Conservation (phyloP, 2,113 vertebrate species). For the Ameiurus melas region DNA sequence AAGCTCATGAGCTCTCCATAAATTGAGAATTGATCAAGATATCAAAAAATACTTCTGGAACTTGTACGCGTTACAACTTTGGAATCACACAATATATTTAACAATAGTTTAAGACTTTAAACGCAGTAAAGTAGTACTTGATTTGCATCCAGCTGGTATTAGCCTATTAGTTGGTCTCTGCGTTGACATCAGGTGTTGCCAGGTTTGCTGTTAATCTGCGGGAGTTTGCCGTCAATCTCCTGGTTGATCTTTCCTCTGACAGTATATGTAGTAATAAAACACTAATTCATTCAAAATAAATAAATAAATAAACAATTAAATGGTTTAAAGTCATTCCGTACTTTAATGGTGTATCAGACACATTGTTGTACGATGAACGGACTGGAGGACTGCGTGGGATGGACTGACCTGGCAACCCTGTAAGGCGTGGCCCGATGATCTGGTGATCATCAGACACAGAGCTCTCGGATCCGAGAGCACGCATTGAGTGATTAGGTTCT, state of each 20-base stretch:
- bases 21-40: neutral
- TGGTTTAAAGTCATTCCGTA: neutral
- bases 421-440: neutral
- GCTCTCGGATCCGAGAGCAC: neutral
- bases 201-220: neutral
- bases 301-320: too few species aligned
- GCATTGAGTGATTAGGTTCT: neutral
- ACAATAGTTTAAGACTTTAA: neutral
- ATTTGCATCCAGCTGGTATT: neutral
- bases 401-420: neutral
- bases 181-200: neutral
- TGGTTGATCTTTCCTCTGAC: neutral
- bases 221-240: too few species aligned
- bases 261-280: neutral
- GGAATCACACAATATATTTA: neutral
- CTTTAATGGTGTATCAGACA: neutral
- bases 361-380: neutral
- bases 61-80: neutral
- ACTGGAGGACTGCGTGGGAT: too few species aligned
- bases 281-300: neutral
- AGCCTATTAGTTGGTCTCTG: neutral
- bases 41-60: neutral
- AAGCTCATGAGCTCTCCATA: neutral
- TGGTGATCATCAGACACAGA: too few species aligned
- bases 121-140: neutral